These are phyloP conservation scores for Melanargia galathea DNA, from an alignment of 2,888 invertebrate species.

Conservation along the genomic window DNA sequence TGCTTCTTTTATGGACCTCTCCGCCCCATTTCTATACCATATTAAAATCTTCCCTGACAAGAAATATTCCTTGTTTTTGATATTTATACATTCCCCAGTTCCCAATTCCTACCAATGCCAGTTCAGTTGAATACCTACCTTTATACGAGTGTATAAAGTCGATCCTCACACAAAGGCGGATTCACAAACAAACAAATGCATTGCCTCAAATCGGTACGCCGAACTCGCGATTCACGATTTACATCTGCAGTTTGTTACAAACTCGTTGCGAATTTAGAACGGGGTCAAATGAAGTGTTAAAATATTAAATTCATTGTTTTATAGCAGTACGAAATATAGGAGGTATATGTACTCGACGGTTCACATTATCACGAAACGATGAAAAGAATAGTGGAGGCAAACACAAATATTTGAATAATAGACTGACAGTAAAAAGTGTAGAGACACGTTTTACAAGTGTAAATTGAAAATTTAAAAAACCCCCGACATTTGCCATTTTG, in stretches of 20 bases:
- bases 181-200: constrained; percentile 24
- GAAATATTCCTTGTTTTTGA: too few relatives aligned
- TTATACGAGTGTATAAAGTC: background rate
- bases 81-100: too few relatives aligned
- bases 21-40: too few relatives aligned
- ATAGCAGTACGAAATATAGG: constrained; percentile 7
- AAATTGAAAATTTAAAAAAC: too few relatives aligned
- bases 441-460: background rate
- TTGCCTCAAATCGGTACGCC: constrained; percentile 11
- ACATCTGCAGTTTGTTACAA: constrained; percentile 26
- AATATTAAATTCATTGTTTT: constrained; percentile 29
- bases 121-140: constrained; percentile 1
- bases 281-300: constrained; percentile 26
- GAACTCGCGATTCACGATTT: constrained; percentile 23
- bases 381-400: background rate
- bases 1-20: too few relatives aligned
- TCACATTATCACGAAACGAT: background rate
- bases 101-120: too few relatives aligned
- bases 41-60: too few relatives aligned
- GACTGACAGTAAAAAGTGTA: background rate
- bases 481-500: too few relatives aligned
- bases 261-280: constrained; percentile 26
- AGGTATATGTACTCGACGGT: background rate
- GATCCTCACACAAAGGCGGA: constrained; percentile 5
- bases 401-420: background rate